Percentiles rank a stretch among this genome's conserved stretches.
These are phyloP conservation scores for Aphrocallistes beatrix DNA, from an alignment of 37 sponge, comb jelly and placozoan genomes.

Conservation along the genomic window DNA sequence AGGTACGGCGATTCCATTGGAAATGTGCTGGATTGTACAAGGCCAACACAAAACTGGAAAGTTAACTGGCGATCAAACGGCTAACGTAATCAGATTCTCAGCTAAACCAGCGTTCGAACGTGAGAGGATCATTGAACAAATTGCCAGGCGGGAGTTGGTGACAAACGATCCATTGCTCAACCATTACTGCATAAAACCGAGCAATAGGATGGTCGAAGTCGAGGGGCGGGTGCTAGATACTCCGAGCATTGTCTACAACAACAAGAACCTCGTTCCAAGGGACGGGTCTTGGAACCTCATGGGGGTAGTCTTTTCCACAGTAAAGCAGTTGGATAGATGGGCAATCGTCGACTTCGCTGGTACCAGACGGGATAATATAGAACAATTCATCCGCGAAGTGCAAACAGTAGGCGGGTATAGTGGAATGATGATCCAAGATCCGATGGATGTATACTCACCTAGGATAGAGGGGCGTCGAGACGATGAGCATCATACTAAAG, in stretches of 20 bases:
- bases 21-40: conserved; percentile 36
- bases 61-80: conserved; percentile 40
- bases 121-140: conserved; percentile 10
- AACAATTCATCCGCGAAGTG: conserved; percentile 11
- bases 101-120: conserved; percentile 45
- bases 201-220: conserved; percentile 29
- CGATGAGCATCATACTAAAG: not conserved
- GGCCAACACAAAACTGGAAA: conserved; percentile 50
- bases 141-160: not conserved
- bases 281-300: conserved; percentile 52
- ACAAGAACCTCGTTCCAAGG: not conserved
- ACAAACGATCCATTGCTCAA: conserved; percentile 20
- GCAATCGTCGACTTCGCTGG: conserved; percentile 28
- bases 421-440: conserved; percentile 17
- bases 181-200: conserved; percentile 39
- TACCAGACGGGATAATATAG: not conserved
- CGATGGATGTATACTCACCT: not conserved
- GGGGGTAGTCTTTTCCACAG: conserved; percentile 26
- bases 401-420: not conserved
- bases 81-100: conserved; percentile 42
- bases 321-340: conserved; percentile 30
- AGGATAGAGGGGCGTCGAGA: not conserved
- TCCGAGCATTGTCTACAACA: conserved; percentile 31
- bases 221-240: conserved; percentile 38
- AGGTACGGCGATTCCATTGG: not conserved